Conservation (phyloP, 1,140 invertebrate genomes). For the Pantala flavescens region DNA sequence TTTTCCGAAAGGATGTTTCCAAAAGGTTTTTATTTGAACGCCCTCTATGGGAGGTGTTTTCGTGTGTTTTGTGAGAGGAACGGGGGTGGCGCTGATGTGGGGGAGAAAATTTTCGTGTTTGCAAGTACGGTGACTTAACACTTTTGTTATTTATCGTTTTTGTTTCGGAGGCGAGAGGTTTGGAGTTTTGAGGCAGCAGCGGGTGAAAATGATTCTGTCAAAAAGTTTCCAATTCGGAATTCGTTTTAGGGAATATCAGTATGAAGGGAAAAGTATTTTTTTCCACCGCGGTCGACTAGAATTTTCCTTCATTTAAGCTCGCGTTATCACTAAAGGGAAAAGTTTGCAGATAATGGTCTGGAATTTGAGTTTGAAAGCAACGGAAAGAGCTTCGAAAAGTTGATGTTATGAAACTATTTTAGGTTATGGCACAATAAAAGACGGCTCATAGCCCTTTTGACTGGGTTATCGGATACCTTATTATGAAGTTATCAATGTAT, state of each 20-base stretch:
- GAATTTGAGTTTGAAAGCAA: too few species aligned
- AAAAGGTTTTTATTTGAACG: background rate
- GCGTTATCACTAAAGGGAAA: too few species aligned
- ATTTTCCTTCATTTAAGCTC: too few species aligned
- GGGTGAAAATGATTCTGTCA: conserved; percentile 9
- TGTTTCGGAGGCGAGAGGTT: conserved; percentile 7
- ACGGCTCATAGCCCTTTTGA: too few species aligned
- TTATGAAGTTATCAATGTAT: too few species aligned
- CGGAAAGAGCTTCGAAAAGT: too few species aligned
- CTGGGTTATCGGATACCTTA: too few species aligned
- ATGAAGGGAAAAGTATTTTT: too few species aligned
- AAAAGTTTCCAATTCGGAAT: conserved; percentile 1
- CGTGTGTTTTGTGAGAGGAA: background rate
- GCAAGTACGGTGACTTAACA: conserved; percentile 8
- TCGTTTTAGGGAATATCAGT: background rate
- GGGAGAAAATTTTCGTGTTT: background rate
- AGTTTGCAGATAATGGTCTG: too few species aligned
- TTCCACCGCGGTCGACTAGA: too few species aligned
- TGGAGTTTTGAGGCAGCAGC: background rate
- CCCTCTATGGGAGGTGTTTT: background rate
- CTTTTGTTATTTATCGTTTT: conserved; percentile 11
- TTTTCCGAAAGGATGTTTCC: background rate
- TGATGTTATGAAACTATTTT: too few species aligned
- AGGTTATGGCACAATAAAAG: too few species aligned
- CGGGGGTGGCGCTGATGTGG: background rate